Percentiles rank a stretch among this genome's conserved stretches.
These are phyloP conservation scores for Macrocentrus cingulum DNA, from an alignment of 1,140 invertebrate genomes.

Conservation along the genomic window DNA sequence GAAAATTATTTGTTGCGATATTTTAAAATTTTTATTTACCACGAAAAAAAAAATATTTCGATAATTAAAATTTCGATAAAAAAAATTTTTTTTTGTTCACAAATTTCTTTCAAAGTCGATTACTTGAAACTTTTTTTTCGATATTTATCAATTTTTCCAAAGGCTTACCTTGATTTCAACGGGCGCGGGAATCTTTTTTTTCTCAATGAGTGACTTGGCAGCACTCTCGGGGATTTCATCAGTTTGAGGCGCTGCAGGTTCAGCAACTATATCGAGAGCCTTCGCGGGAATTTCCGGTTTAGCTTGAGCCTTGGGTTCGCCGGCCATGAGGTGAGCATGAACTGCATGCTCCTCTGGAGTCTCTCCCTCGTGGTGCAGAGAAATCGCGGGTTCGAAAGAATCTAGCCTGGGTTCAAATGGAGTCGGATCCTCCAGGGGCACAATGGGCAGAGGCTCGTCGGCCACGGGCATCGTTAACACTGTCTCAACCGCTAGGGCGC, in stretches of 20 bases:
- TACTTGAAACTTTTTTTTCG: too few species aligned
- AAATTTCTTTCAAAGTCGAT: too few species aligned
- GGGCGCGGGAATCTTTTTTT: slow-evolving; percentile 11
- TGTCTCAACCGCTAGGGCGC: slow-evolving; percentile 39
- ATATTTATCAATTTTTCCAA: too few species aligned
- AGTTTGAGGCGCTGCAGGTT: background rate
- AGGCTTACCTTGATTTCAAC: slow-evolving; percentile 13
- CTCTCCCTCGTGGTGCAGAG: slow-evolving; percentile 12
- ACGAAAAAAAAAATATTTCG: too few species aligned
- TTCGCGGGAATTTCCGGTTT: too few species aligned
- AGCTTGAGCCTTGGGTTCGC: background rate
- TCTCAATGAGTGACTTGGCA: background rate
- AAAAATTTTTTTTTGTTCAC: too few species aligned
- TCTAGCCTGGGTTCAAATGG: background rate
- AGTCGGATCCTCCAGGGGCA: slow-evolving; percentile 28
- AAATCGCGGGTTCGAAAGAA: background rate
- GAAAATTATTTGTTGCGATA: too few species aligned
- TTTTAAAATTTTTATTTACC: too few species aligned
- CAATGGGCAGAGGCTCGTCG: slow-evolving; percentile 15
- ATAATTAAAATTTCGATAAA: too few species aligned
- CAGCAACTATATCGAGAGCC: background rate
- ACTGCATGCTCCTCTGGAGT: slow-evolving; percentile 11
- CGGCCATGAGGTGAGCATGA: background rate
- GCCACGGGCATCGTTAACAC: slow-evolving; percentile 36
- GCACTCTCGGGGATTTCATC: slow-evolving; percentile 27